These are phyloP conservation scores for Thymelicus sylvestris DNA, from an alignment of 2,888 invertebrate genomes.

Conservation along the genomic window DNA sequence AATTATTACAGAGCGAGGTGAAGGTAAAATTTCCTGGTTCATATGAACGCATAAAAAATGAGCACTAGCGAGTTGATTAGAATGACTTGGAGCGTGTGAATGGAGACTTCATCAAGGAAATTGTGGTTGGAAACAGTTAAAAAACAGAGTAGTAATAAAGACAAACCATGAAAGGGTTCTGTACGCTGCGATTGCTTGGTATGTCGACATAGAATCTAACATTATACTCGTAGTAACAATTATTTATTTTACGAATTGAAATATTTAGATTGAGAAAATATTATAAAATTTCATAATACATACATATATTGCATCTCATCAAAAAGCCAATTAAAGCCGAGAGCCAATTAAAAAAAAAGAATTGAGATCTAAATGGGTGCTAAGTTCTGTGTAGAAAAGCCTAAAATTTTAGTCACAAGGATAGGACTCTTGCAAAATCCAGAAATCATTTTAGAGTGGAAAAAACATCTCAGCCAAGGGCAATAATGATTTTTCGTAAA, in stretches of 20 bases:
- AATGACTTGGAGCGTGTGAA: constrained; percentile 70
- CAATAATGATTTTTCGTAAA: too few relatives aligned
- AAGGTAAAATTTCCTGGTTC: constrained; percentile 60
- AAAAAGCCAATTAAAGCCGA: too few relatives aligned
- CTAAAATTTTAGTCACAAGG: too few relatives aligned
- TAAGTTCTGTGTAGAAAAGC: too few relatives aligned
- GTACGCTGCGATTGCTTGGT: constrained; percentile 1
- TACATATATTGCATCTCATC: too few relatives aligned
- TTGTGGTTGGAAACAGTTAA: constrained; percentile 52
- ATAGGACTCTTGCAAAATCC: too few relatives aligned
- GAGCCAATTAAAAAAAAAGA: too few relatives aligned
- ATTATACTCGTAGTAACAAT: neutral
- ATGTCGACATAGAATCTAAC: neutral
- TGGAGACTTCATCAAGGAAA: constrained; percentile 63
- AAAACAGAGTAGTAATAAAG: constrained; percentile 34
- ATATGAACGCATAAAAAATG: constrained; percentile 59
- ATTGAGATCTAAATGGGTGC: too few relatives aligned
- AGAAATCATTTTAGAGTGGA: too few relatives aligned
- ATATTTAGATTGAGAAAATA: too few relatives aligned
- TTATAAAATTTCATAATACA: too few relatives aligned
- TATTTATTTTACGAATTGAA: neutral
- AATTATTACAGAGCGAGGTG: constrained; percentile 36
- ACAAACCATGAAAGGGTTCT: constrained; percentile 30
- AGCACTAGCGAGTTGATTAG: constrained; percentile 61
- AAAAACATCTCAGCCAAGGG: too few relatives aligned